A percentile compares a stretch with the other conserved stretches of the same genome.
phyloP scores from a whole-genome alignment of 2,113 vertebrate species.

The Cariama cristata region DNA sequence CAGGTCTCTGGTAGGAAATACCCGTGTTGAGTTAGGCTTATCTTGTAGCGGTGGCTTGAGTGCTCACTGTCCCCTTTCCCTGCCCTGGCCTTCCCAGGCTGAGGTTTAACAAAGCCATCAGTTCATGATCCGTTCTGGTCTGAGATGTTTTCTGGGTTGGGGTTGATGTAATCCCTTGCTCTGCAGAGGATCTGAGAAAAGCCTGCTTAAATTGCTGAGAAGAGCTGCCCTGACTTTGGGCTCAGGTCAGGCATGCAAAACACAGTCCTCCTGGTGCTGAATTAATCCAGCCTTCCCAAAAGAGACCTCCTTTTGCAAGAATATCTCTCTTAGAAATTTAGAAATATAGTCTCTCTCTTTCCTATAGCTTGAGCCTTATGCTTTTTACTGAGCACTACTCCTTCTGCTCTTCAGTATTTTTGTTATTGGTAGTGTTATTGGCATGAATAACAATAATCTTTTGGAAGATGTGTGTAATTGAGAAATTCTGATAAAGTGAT shows the following conservation, averaged over 20 bases:
- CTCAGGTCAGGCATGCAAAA: neutral
- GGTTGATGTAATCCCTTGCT: fast-evolving
- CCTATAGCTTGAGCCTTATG: neutral
- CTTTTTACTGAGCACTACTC: neutral
- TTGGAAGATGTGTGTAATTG: neutral
- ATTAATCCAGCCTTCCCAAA: neutral
- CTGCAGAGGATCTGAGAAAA: neutral
- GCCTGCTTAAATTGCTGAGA: neutral
- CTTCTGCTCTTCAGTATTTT: neutral
- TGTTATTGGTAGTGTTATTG: neutral
- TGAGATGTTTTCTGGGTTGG: neutral
- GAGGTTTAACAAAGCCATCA: neutral
- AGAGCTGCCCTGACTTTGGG: neutral
- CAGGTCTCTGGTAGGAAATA: neutral
- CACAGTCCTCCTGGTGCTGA: neutral
- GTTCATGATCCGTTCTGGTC: neutral
- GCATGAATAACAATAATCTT: neutral
- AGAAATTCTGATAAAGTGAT: slow-evolving; percentile 2
- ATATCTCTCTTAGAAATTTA: neutral
- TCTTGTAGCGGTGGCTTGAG: neutral
- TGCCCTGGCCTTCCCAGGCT: neutral
- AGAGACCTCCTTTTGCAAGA: neutral
- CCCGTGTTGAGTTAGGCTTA: fast-evolving
- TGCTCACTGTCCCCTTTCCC: neutral
- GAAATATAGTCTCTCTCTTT: neutral